Conservation (phyloP, 2,113 vertebrate species). For the Phrynosoma blainvillii region DNA sequence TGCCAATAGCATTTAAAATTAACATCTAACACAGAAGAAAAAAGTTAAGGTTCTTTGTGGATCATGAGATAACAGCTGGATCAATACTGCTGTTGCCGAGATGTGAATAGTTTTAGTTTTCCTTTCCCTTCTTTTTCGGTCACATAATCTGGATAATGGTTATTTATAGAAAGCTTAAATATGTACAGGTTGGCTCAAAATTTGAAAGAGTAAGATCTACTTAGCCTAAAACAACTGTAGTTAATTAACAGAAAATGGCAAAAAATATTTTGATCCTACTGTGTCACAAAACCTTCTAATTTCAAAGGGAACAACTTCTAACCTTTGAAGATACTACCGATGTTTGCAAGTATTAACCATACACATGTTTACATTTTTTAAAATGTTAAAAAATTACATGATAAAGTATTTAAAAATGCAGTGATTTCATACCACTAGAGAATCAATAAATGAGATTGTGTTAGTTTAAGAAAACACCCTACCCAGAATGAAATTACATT, state of each 20-base stretch:
- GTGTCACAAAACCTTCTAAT: background rate
- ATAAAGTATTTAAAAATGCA: no score
- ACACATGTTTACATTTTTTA: no score
- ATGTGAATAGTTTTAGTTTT: background rate
- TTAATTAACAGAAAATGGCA: background rate
- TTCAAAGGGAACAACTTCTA: background rate
- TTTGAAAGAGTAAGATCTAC: background rate
- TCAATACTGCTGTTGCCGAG: background rate
- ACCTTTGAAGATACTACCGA: no score
- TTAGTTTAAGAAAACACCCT: slow-evolving; percentile 46
- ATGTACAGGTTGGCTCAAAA: background rate
- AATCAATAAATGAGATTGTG: slow-evolving; percentile 46
- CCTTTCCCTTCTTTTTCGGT: background rate
- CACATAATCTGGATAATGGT: background rate
- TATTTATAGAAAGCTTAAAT: background rate
- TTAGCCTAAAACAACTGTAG: background rate
- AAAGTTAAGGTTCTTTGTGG: background rate
- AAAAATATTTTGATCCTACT: background rate
- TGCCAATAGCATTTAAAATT: background rate
- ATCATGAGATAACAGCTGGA: background rate
- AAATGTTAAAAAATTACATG: no score
- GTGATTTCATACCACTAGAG: no score
- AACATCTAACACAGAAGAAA: background rate
- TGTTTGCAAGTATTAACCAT: no score
- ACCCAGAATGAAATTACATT: slow-evolving; percentile 55